A percentile compares a stretch with the other conserved stretches of the same genome.
phyloP scores from a whole-genome alignment of 2,113 vertebrate genomes.

The Scortum barcoo region DNA sequence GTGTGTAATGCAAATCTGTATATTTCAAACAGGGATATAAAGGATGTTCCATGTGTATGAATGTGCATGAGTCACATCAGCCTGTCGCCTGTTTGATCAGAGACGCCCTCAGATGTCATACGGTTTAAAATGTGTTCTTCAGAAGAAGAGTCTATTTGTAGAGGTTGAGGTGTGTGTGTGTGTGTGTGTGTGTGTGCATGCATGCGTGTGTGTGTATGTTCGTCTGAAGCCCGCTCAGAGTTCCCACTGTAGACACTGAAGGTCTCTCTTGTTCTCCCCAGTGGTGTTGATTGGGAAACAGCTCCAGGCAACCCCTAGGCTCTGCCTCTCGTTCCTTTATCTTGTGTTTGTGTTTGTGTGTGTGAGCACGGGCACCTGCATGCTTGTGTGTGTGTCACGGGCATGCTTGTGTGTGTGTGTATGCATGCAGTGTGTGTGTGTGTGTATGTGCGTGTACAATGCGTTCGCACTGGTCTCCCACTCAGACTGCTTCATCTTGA shows the following conservation, averaged over 20 bases:
- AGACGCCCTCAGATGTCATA: slow-evolving; percentile 58
- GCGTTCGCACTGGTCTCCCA: slow-evolving; percentile 27
- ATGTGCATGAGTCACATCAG: slow-evolving; percentile 63
- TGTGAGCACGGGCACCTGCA: slow-evolving; percentile 1
- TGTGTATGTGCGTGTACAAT: not conserved
- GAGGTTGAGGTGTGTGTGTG: slow-evolving; percentile 44
- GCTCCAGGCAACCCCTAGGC: slow-evolving; percentile 76
- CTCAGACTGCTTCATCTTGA: slow-evolving; percentile 52
- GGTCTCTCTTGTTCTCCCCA: slow-evolving; percentile 76
- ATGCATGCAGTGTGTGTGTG: not conserved
- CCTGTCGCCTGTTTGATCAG: slow-evolving; percentile 69
- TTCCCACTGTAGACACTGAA: slow-evolving; percentile 63
- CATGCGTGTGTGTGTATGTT: slow-evolving; percentile 21
- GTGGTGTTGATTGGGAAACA: slow-evolving; percentile 77
- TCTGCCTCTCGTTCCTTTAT: slow-evolving; percentile 58
- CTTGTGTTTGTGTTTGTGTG: slow-evolving; percentile 39
- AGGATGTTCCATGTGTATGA: slow-evolving; percentile 43
- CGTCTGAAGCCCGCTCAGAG: slow-evolving; percentile 70
- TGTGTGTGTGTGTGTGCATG: slow-evolving; percentile 30
- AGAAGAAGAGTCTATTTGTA: slow-evolving; percentile 63
- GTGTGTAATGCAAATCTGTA: slow-evolving; percentile 58
- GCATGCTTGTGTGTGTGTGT: not conserved
- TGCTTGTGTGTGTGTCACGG: slow-evolving; percentile 1
- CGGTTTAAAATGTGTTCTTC: slow-evolving; percentile 60
- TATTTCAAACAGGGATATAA: slow-evolving; percentile 47